Conservation (phyloP, 1,140 invertebrate species). For the Macrobrachium nipponense region DNA sequence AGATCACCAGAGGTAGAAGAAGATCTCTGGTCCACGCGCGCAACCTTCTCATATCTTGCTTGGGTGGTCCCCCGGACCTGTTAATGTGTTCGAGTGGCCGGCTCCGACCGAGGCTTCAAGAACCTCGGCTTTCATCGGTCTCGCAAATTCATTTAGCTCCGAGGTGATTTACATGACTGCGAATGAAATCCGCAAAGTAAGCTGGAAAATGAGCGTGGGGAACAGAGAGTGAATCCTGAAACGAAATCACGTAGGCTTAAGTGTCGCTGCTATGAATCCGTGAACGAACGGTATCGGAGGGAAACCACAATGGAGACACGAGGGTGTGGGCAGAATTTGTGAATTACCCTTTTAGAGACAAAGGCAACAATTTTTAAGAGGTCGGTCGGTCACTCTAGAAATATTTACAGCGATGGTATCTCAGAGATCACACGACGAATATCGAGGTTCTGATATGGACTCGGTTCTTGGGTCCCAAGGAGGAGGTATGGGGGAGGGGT, state of each 20-base stretch:
- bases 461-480: not conserved
- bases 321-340: slow-evolving; percentile 44
- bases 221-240: no score
- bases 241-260: not conserved
- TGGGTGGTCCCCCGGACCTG: no score
- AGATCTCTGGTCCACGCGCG: no score
- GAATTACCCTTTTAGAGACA: slow-evolving; percentile 48
- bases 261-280: not conserved
- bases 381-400: slow-evolving; percentile 30
- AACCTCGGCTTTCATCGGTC: no score
- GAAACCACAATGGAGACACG: slow-evolving; percentile 33
- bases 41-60: no score
- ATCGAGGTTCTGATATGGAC: not conserved
- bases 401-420: slow-evolving; percentile 44
- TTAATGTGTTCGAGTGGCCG: no score
- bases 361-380: slow-evolving; percentile 22
- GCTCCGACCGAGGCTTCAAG: no score
- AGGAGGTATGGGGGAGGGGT: not conserved
- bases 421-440: not conserved
- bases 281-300: not conserved
- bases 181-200: no score
- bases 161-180: no score
- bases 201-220: no score
- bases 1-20: no score
- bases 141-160: no score